Base-by-base conservation (phyloP, 1,140 invertebrate species). In the Musca domestica region DNA sequence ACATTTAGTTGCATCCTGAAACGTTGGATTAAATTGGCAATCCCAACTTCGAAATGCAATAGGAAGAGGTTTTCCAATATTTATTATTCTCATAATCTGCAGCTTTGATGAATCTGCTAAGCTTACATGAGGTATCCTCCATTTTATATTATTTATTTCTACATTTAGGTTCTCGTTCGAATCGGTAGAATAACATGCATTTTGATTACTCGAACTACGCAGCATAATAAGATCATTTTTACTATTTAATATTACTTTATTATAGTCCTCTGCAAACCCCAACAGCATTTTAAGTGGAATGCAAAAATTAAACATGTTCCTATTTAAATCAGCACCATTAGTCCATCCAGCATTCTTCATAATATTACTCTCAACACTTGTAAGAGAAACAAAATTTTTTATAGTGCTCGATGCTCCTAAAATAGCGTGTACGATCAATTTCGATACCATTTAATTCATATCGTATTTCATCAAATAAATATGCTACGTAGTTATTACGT, bases 221-320 rank as follows among this genome's bases (percentile, higher is more conserved):
- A 77, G 77, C 25, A 84, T 70, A 73, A 84, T 76, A 17, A 85
- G 65, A 72, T 85, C 82, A 73, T 83, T 82, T 73, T 82, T 82
- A 64, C 72, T 73, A 71, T 84, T 84, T 7, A 83, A 56, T 19
- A 84, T 71, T 49, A 85, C 77, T 75, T 80, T 80, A 64, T 73
- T 72, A 74, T 83, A 85, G 73, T 85, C 83, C 74, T 85, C 81
- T 56, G 79, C 79, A 73, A 85, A 83, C 15, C 82, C 81, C 1
- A 83, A 68, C 1, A 83, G 48, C 49, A 78, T 69, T 52, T 71
- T 77, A 17, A 85, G 58, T 7, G 83, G 82, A 48, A 85, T 73
- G 25, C 71, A 72, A 27, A 78, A 72, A 66, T 81, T 73, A 66
- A 83, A 83, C 68, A 0, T 77, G 77, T 19, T 76, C n/a, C 17